Conservation (phyloP, 2,888 invertebrate genomes). For the Diarsia brunnea region DNA sequence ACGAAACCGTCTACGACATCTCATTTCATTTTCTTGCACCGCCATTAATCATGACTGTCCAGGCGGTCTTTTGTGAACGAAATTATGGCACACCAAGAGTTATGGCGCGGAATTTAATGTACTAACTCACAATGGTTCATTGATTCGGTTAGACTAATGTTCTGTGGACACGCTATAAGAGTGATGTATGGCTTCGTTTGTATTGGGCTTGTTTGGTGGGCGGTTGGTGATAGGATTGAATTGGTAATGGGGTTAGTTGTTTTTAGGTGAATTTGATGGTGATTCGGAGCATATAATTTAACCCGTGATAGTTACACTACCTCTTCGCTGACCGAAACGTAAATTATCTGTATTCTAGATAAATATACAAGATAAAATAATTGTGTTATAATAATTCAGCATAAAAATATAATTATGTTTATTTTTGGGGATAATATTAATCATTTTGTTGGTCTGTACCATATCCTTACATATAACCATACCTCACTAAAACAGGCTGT, state of each 20-base stretch:
- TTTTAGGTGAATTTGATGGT: constrained; percentile 6
- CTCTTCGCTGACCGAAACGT: not conserved
- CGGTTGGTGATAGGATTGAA: constrained; percentile 30
- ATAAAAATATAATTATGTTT: too few species aligned
- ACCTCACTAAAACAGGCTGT: too few species aligned
- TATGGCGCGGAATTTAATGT: constrained; percentile 81
- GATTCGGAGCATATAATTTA: not conserved
- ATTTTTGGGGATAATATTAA: too few species aligned
- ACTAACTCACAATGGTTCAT: constrained; percentile 78
- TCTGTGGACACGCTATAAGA: constrained; percentile 71
- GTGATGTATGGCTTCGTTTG: constrained; percentile 66
- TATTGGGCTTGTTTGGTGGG: constrained; percentile 46
- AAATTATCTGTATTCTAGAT: not conserved
- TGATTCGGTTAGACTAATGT: constrained; percentile 81
- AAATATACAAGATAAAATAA: not conserved
- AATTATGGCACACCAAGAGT: constrained; percentile 79
- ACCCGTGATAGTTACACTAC: not conserved
- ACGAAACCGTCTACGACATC: constrained; percentile 57
- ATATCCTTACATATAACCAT: too few species aligned
- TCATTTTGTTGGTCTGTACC: too few species aligned
- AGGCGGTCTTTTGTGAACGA: constrained; percentile 81
- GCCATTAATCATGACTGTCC: constrained; percentile 80
- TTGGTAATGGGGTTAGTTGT: constrained; percentile 35
- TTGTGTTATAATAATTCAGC: too few species aligned
- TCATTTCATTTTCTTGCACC: constrained; percentile 76